phyloP scores from a whole-genome alignment of 2,113 vertebrate genomes.

The Catharus fuscescens region DNA sequence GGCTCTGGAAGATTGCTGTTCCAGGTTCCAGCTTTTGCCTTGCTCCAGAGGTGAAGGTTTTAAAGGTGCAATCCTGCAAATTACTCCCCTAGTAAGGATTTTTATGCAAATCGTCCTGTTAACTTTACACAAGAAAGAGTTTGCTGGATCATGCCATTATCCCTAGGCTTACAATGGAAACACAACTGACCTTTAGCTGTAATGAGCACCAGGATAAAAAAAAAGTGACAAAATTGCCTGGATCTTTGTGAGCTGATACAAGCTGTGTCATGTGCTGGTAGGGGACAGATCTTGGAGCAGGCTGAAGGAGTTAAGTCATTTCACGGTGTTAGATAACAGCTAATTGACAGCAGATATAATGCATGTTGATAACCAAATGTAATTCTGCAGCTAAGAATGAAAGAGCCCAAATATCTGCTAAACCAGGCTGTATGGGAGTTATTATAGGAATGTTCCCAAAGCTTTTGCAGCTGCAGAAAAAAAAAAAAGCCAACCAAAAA shows the following conservation, averaged over 20 bases:
- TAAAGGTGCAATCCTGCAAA: conserved; percentile 45
- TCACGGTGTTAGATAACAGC: conserved; percentile 47
- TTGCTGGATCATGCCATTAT: conserved; percentile 53
- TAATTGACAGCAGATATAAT: conserved; percentile 67
- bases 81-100: conserved; percentile 35
- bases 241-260: conserved; percentile 24
- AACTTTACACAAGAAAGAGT: conserved; percentile 61
- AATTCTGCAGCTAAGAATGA: conserved; percentile 47
- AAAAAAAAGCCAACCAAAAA: background rate
- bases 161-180: conserved; percentile 53
- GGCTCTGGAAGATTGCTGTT: conserved; percentile 28
- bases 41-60: background rate
- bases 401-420: conserved; percentile 47
- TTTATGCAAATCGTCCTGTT: conserved; percentile 51
- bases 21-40: conserved; percentile 7
- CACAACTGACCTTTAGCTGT: conserved; percentile 69
- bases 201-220: conserved; percentile 46
- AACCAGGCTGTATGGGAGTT: conserved; percentile 30
- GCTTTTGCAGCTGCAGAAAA: conserved; percentile 22
- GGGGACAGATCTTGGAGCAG: background rate
- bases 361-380: conserved; percentile 53
- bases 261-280: background rate
- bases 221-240: conserved; percentile 59
- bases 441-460: conserved; percentile 43
- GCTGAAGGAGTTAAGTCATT: conserved; percentile 63